These are phyloP conservation scores for Enhydra lutris DNA, from an alignment of 2,113 vertebrate species.

Conservation along the genomic window DNA sequence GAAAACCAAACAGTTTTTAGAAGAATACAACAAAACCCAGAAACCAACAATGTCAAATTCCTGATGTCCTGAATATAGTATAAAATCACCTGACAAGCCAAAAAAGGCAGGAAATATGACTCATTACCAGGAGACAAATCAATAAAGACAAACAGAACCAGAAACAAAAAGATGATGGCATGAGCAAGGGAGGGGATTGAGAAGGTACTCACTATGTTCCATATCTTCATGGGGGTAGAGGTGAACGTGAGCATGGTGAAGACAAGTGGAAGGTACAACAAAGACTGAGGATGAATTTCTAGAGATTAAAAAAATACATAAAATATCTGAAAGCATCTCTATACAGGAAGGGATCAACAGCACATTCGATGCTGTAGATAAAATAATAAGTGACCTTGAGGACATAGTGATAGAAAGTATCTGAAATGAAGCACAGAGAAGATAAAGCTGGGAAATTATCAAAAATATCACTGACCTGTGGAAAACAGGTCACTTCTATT, in stretches of 20 bases:
- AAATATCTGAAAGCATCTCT: not conserved
- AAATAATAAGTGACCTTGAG: not conserved
- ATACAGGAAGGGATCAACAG: not conserved
- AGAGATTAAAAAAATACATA: not conserved
- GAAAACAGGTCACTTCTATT: not conserved
- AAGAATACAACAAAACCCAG: not conserved
- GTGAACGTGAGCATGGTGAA: no score
- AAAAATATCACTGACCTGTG: not conserved
- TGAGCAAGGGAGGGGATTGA: not conserved
- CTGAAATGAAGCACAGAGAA: not conserved
- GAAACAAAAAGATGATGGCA: not conserved
- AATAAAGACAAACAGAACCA: not conserved
- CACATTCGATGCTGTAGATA: not conserved
- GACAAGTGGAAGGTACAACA: not conserved
- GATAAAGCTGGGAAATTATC: not conserved
- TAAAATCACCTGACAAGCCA: not conserved
- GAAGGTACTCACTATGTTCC: not conserved
- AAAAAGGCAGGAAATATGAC: not conserved
- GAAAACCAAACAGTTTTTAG: not conserved
- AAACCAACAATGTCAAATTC: not conserved
- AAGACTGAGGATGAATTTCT: not conserved
- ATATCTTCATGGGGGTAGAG: not conserved
- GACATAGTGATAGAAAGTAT: not conserved
- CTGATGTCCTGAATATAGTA: not conserved
- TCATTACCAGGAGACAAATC: not conserved